Evolutionary conservation across 1,140 invertebrate genomes (phyloP).

Genomic region (Drosophila mauritiana): DNA sequence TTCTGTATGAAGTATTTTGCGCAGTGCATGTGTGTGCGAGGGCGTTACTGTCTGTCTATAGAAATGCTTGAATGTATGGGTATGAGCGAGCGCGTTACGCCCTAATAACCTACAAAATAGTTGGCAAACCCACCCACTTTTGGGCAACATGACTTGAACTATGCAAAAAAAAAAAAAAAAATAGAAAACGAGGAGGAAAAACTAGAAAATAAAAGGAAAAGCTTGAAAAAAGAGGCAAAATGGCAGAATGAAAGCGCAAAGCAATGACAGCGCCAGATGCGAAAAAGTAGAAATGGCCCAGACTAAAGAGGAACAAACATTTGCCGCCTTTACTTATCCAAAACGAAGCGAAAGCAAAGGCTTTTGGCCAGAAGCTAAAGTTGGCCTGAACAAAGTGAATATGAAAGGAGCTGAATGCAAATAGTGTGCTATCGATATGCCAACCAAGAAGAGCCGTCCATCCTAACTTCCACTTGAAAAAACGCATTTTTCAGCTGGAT

Average conservation of each 20-base stretch:
- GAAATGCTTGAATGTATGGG: conserved; percentile 40
- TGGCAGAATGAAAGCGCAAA: conserved; percentile 65
- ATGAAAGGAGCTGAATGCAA: conserved; percentile 38
- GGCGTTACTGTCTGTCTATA: conserved; percentile 42
- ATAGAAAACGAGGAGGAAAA: conserved; percentile 29
- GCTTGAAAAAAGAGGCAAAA: conserved; percentile 36
- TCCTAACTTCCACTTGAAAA: conserved; percentile 2
- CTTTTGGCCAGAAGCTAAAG: conserved; percentile 18
- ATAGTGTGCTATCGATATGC: conserved; percentile 29
- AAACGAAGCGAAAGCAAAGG: conserved; percentile 14
- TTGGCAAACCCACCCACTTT: conserved; percentile 57
- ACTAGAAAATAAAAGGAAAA: neutral
- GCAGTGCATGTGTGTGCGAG: conserved; percentile 30
- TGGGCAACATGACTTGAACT: conserved; percentile 67
- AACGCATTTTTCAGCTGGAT: neutral
- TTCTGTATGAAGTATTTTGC: neutral
- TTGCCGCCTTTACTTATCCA: conserved; percentile 25
- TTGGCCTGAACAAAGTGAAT: conserved; percentile 40
- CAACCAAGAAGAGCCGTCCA: neutral
- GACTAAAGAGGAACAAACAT: conserved; percentile 42
- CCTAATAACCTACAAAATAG: conserved; percentile 83
- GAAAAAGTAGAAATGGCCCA: conserved; percentile 31
- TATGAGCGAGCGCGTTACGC: conserved; percentile 61
- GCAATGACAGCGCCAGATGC: conserved; percentile 48
- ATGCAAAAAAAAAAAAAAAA: conserved; percentile 55